These are phyloP conservation scores for Anarrhichthys ocellatus DNA, from an alignment of 2,113 vertebrate species.

Conservation along the genomic window DNA sequence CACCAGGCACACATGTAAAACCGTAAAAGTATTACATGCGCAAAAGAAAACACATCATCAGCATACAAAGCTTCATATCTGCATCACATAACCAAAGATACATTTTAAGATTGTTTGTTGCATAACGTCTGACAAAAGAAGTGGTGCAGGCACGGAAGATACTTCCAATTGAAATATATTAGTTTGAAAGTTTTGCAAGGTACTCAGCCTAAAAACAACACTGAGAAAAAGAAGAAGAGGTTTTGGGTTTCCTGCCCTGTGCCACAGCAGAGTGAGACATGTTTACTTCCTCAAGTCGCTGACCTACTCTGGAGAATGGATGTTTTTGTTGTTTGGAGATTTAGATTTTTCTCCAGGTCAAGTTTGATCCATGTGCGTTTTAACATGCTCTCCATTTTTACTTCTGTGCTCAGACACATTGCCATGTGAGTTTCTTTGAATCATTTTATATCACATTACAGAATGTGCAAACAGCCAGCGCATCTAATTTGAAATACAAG, in stretches of 20 bases:
- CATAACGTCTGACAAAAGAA: too few species aligned
- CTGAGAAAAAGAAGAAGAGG: conserved; percentile 52
- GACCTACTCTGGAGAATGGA: conserved; percentile 14
- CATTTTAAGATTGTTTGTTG: too few species aligned
- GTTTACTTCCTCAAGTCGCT: conserved; percentile 57
- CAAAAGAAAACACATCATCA: too few species aligned
- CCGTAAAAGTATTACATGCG: too few species aligned
- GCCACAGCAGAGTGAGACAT: conserved; percentile 46
- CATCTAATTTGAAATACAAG: conserved; percentile 15
- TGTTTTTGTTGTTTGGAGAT: conserved; percentile 33
- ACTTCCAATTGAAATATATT: too few species aligned
- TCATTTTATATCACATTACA: conserved; percentile 11
- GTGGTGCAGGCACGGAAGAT: too few species aligned
- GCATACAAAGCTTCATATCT: too few species aligned
- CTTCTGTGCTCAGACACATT: background rate
- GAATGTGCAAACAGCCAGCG: background rate
- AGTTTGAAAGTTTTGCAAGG: background rate
- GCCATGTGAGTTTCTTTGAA: conserved; percentile 18
- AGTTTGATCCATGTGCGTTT: background rate
- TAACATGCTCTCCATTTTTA: background rate
- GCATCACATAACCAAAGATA: too few species aligned
- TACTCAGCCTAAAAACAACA: conserved; percentile 16
- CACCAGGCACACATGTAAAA: too few species aligned
- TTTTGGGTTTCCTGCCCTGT: conserved; percentile 74
- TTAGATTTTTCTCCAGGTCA: background rate